Evolutionary conservation across 2,888 invertebrate species (phyloP), one percentile per base, ranked within the genome.

Genomic region (Cremastinae sp.): DNA sequence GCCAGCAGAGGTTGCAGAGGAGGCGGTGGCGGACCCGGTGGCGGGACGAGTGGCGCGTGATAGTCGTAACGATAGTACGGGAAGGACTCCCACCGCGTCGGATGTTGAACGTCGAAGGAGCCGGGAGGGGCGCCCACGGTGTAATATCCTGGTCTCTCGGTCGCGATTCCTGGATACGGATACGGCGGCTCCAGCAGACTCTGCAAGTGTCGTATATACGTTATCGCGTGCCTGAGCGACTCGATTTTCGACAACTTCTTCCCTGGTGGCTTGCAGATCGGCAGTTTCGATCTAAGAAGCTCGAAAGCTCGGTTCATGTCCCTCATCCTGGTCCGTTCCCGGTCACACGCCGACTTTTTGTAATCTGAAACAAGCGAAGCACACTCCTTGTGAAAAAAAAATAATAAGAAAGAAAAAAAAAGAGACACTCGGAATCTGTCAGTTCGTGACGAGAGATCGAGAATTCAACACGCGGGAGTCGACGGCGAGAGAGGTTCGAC

Each of bases 231-330:
- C 93, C 96, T 93, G 10, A 96, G 91, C 45, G 95, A 94, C 86
- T 96, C 96, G 78, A 96, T 96, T 90, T 96, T 96, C 10, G 96
- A 96, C 82, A 96, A 93, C 86, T 96, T 96, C 88, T 96, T 96
- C 78, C 96, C 96, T 12, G 95, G 94, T 0, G 96, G 95, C 84
- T 96, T 96, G 61, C 94, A 93, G 81, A 93, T 93, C 0, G 96
- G 96, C 79, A 96, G 88, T 85, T 94, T 94, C 49, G 94, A 93
- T 38, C 96, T 92, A 12, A 96, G 90, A 47, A 94, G 89, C 85
- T 96, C 96, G 83, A 95, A 96, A 0, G 96, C 96, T 61, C 93
- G 92, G 87, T 96, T 96, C 96, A 96, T 96, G 83, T 96, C 96
- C 1, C 95, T 91, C 96, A 96, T 96, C 43, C 96, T 91, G 0